Conservation (phyloP, 2,888 invertebrate species). For the Ecliptopera silaceata region DNA sequence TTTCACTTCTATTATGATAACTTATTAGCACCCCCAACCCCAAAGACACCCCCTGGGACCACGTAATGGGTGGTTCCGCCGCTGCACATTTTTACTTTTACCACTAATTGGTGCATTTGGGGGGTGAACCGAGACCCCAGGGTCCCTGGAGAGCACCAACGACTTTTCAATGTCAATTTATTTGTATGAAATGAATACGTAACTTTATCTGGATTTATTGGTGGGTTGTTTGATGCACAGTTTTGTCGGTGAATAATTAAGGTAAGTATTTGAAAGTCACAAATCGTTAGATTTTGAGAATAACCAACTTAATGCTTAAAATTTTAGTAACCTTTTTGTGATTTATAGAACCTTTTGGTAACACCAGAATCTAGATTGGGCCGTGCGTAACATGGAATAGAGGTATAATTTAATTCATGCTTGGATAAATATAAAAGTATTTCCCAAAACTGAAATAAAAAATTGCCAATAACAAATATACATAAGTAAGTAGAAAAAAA, state of each 20-base stretch:
- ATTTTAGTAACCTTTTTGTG: too few relatives aligned
- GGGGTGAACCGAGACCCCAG: conserved; percentile 65
- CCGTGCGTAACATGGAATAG: too few relatives aligned
- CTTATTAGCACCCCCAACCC: conserved; percentile 42
- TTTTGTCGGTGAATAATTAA: conserved; percentile 12
- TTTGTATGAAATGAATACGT: conserved; percentile 59
- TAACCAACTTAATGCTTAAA: too few relatives aligned
- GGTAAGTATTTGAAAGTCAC: not conserved
- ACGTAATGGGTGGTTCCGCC: conserved; percentile 76
- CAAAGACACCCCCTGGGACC: conserved; percentile 47
- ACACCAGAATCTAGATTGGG: too few relatives aligned
- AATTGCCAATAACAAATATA: too few relatives aligned
- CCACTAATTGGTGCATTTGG: conserved; percentile 81
- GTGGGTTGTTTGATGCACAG: conserved; percentile 17
- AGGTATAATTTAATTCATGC: too few relatives aligned
- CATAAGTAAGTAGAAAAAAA: too few relatives aligned
- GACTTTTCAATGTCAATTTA: conserved; percentile 75
- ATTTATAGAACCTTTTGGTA: too few relatives aligned
- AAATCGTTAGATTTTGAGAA: not conserved
- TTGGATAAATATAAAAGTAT: too few relatives aligned
- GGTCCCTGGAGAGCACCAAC: conserved; percentile 60
- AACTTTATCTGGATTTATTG: conserved; percentile 40
- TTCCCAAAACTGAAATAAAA: too few relatives aligned
- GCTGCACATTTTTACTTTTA: conserved; percentile 78
- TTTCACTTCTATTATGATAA: conserved; percentile 8